Evolutionary conservation across 2,113 vertebrate species (phyloP).

Genomic region (Leptodactylus fuscus): DNA sequence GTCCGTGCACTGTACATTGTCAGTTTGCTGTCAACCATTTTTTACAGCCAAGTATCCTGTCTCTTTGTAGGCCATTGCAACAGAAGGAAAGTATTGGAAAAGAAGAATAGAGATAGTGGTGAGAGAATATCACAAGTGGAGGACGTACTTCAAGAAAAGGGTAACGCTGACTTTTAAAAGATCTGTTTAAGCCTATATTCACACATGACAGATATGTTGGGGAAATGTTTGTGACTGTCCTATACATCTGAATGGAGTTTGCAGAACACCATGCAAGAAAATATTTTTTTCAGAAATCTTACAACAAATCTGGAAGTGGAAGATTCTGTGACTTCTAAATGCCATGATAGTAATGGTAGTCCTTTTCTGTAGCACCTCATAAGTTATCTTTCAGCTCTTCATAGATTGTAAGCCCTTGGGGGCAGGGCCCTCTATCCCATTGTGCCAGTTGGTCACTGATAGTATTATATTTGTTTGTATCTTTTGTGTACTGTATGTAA

Average conservation of each 20-base stretch:
- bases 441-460: too few relatives aligned
- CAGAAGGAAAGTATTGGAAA: constrained; percentile 93
- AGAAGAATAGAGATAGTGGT: constrained; percentile 94
- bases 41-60: constrained; percentile 17
- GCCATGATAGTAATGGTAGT: too few relatives aligned
- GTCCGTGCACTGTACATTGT: too few relatives aligned
- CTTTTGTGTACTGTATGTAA: too few relatives aligned
- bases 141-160: constrained; percentile 98
- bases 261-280: background rate
- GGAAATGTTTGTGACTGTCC: background rate
- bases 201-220: background rate
- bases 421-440: too few relatives aligned
- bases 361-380: too few relatives aligned
- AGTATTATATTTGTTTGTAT: too few relatives aligned
- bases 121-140: constrained; percentile 98
- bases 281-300: too few relatives aligned
- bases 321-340: background rate
- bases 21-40: background rate
- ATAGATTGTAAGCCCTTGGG: too few relatives aligned
- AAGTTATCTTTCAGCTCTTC: too few relatives aligned
- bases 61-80: constrained; percentile 80
- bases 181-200: too few relatives aligned
- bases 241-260: background rate
- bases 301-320: too few relatives aligned
- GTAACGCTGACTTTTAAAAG: constrained; percentile 68